phyloP scores from a whole-genome alignment of 1,140 invertebrate genomes.

The Helicoverpa zea region DNA sequence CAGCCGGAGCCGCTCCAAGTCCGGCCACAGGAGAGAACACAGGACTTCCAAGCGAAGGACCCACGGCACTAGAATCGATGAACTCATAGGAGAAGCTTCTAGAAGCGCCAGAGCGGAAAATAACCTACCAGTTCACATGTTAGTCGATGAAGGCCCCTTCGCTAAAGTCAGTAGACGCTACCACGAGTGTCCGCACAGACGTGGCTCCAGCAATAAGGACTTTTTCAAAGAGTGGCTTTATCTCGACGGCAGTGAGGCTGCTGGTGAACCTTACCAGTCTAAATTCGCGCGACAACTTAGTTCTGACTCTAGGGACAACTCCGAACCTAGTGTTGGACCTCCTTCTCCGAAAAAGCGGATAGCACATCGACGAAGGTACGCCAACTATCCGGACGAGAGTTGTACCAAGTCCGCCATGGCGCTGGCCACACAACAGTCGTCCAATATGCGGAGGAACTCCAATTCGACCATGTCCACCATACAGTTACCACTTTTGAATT shows the following conservation, averaged over 20 bases:
- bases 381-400: conserved; percentile 81
- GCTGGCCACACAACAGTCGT: conserved; percentile 75
- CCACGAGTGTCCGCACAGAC: conserved; percentile 75
- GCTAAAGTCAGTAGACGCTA: conserved; percentile 79
- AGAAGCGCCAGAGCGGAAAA: conserved; percentile 74
- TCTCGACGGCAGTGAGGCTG: conserved; percentile 74
- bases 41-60: conserved; percentile 70
- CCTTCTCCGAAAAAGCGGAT: conserved; percentile 81
- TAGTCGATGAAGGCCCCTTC: conserved; percentile 77
- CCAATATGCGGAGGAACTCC: conserved; percentile 87
- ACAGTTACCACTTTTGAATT: conserved; percentile 85
- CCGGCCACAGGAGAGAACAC: conserved; percentile 73
- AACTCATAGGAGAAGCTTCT: conserved; percentile 75
- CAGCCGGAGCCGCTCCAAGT: conserved; percentile 71
- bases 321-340: conserved; percentile 82
- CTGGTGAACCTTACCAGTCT: conserved; percentile 80
- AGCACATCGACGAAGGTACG: conserved; percentile 76
- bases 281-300: conserved; percentile 83
- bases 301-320: conserved; percentile 85
- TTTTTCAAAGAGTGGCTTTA: conserved; percentile 84
- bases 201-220: conserved; percentile 74
- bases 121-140: conserved; percentile 76
- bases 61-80: conserved; percentile 75
- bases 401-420: conserved; percentile 84
- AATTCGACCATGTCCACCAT: conserved; percentile 88